phyloP scores from a whole-genome alignment of 2,888 invertebrate genomes.

The Diaprepes abbreviatus region DNA sequence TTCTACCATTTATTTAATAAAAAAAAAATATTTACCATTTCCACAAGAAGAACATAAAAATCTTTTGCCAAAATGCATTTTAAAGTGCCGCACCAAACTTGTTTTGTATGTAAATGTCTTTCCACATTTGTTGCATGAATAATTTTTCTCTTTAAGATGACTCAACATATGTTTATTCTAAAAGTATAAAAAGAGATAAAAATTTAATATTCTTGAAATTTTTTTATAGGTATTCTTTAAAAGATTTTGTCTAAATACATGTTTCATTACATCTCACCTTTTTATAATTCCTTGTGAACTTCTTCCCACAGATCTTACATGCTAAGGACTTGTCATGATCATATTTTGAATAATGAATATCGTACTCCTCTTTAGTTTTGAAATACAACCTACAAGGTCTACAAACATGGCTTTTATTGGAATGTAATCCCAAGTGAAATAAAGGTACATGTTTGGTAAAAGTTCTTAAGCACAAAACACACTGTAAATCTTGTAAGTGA shows the following conservation, averaged over 20 bases:
- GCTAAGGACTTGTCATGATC: conserved; percentile 46
- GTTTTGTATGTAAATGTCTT: conserved; percentile 48
- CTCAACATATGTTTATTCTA: conserved; percentile 49
- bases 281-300: conserved; percentile 46
- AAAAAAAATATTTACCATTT: conserved; percentile 47
- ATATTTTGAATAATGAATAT: conserved; percentile 42
- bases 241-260: no score
- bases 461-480: conserved; percentile 38
- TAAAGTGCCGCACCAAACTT: conserved; percentile 44
- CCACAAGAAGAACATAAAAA: conserved; percentile 49
- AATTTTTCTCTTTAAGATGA: conserved; percentile 47
- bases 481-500: conserved; percentile 33
- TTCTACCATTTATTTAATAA: no score
- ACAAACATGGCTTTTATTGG: conserved; percentile 41
- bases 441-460: conserved; percentile 46
- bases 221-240: no score
- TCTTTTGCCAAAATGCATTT: conserved; percentile 49
- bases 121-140: conserved; percentile 47
- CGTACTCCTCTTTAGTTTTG: conserved; percentile 31
- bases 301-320: conserved; percentile 47
- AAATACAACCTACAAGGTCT: conserved; percentile 41
- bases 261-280: no score
- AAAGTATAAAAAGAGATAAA: no score
- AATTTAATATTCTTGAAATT: no score
- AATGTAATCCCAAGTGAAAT: conserved; percentile 44